Conservation (phyloP, 1,140 invertebrate genomes). For the Dysdera silvatica region DNA sequence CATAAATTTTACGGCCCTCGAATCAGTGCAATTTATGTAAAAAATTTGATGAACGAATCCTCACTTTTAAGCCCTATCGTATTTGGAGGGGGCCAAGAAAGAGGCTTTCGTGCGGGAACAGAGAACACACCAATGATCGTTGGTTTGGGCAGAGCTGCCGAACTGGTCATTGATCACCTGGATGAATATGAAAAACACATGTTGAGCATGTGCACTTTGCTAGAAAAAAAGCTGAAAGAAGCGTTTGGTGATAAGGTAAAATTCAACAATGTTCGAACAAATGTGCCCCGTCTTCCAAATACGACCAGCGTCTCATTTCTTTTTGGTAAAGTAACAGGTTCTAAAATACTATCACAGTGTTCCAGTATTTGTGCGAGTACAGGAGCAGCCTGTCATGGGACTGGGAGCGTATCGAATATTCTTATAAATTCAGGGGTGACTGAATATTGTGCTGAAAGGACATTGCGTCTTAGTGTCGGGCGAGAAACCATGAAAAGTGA, state of each 20-base stretch:
- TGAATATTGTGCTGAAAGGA: conserved; percentile 43
- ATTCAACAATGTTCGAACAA: conserved; percentile 46
- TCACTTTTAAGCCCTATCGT: conserved; percentile 48
- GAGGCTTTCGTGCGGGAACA: conserved; percentile 52
- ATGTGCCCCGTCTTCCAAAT: conserved; percentile 49
- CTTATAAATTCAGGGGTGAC: conserved; percentile 47
- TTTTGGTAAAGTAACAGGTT: conserved; percentile 36
- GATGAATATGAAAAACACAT: conserved; percentile 44
- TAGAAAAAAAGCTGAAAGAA: conserved; percentile 46
- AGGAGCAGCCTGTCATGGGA: conserved; percentile 52
- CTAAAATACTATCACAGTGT: conserved; percentile 44
- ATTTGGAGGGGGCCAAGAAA: conserved; percentile 57
- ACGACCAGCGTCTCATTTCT: conserved; percentile 52
- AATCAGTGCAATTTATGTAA: conserved; percentile 52
- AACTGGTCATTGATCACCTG: conserved; percentile 49
- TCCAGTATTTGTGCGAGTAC: conserved; percentile 48
- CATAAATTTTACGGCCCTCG: conserved; percentile 61
- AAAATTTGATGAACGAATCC: conserved; percentile 29
- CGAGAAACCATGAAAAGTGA: conserved; percentile 47
- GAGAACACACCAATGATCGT: conserved; percentile 59
- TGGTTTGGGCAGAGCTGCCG: conserved; percentile 53
- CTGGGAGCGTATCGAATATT: conserved; percentile 40
- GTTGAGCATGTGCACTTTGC: conserved; percentile 44
- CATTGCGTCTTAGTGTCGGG: conserved; percentile 51
- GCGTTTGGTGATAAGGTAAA: conserved; percentile 43